A percentile compares a stretch with the other conserved stretches of the same genome.
Evolutionary conservation across 2,797 vertebrate species (phyloP).

Genomic region (Microctenopoma stevenorrisi): DNA sequence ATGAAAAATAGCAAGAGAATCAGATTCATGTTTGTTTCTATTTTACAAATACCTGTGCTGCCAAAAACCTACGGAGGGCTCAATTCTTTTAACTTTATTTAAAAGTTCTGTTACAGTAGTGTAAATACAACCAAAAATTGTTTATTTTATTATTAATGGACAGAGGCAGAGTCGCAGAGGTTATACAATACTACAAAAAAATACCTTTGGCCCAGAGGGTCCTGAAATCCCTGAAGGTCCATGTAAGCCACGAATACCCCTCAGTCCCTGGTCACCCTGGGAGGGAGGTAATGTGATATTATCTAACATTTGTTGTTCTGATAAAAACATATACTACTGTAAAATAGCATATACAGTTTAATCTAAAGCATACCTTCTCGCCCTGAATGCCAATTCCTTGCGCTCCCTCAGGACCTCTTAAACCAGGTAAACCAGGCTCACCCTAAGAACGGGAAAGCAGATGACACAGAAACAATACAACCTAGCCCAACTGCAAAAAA

Average conservation of each 20-base stretch:
- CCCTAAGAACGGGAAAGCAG: conserved; percentile 77
- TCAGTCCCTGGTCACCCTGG: conserved; percentile 92
- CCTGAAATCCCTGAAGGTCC: conserved; percentile 88
- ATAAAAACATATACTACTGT: not conserved
- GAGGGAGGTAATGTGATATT: conserved; percentile 21
- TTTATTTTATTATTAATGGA: not conserved
- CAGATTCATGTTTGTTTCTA: conserved; percentile 5
- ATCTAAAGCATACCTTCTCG: conserved; percentile 83
- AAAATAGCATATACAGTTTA: not conserved
- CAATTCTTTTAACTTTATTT: conserved; percentile 18
- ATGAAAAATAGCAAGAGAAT: conserved; percentile 30
- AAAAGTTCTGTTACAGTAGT: conserved; percentile 9
- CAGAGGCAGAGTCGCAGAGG: not conserved
- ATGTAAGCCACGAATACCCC: conserved; percentile 89
- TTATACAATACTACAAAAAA: not conserved
- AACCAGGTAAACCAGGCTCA: conserved; percentile 87
- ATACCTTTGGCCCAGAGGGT: conserved; percentile 88
- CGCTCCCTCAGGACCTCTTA: conserved; percentile 87
- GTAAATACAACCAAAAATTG: conserved; percentile 9
- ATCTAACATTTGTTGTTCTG: conserved; percentile 5
- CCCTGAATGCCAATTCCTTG: conserved; percentile 89
- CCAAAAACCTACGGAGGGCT: conserved; percentile 15
- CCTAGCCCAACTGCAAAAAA: not conserved
- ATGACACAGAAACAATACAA: conserved; percentile 8
- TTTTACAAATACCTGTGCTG: not conserved